phyloP scores from a whole-genome alignment of 2,888 invertebrate genomes.

The Theretra japonica region DNA sequence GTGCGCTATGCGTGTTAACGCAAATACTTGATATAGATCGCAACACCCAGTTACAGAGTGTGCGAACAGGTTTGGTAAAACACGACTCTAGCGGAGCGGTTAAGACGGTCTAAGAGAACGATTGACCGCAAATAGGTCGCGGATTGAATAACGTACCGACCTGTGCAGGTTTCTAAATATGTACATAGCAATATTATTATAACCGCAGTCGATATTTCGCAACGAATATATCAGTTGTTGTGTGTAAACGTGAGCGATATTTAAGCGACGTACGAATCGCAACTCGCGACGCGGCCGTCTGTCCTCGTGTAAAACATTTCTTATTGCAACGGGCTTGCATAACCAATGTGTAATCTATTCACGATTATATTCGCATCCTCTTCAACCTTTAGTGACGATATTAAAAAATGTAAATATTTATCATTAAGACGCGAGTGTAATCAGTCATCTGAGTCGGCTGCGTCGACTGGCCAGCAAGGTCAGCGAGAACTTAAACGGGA shows the following conservation, averaged over 20 bases:
- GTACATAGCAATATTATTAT: constrained; percentile 75
- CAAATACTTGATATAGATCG: constrained; percentile 3
- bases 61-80: constrained; percentile 51
- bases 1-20: constrained; percentile 7
- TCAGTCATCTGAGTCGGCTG: neutral
- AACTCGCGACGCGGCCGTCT: constrained; percentile 36
- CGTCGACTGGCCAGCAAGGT: constrained; percentile 4
- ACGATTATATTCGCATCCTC: neutral
- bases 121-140: constrained; percentile 81
- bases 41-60: constrained; percentile 15
- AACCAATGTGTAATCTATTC: constrained; percentile 1
- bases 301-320: constrained; percentile 36
- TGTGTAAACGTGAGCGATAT: constrained; percentile 45
- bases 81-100: constrained; percentile 41
- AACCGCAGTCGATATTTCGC: constrained; percentile 72
- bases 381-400: neutral
- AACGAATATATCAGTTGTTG: constrained; percentile 49
- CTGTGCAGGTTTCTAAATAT: constrained; percentile 79
- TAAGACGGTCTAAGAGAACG: constrained; percentile 57
- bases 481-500: constrained; percentile 32
- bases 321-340: constrained; percentile 30
- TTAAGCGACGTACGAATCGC: constrained; percentile 36
- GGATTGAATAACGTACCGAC: constrained; percentile 78
- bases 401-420: neutral
- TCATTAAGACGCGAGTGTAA: neutral